A percentile compares a stretch with the other conserved stretches of the same genome.
phyloP scores from a whole-genome alignment of 1,140 invertebrate species.

The Mercenaria mercenaria region DNA sequence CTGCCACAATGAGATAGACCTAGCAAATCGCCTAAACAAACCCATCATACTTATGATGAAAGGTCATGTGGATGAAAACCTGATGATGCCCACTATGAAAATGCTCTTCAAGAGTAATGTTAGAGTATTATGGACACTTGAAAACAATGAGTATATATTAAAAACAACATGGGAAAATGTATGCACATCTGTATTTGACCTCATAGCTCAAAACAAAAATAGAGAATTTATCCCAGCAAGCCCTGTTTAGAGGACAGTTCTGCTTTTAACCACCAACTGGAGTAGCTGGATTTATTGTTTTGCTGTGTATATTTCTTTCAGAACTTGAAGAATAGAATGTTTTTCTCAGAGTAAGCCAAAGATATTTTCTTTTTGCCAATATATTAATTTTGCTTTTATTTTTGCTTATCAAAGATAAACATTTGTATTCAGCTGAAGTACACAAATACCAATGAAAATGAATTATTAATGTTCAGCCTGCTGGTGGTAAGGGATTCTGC shows the following conservation, averaged over 20 bases:
- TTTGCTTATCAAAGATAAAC: too few relatives aligned
- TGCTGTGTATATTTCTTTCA: background rate
- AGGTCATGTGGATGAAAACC: background rate
- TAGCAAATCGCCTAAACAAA: background rate
- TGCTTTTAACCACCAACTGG: background rate
- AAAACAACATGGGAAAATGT: constrained; percentile 32
- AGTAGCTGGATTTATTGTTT: background rate
- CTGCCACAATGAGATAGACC: background rate
- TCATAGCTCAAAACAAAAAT: too few relatives aligned
- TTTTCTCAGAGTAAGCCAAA: too few relatives aligned
- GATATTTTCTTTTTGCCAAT: too few relatives aligned
- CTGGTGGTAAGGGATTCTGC: too few relatives aligned
- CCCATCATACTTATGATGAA: background rate
- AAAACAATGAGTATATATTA: background rate
- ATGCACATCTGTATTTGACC: background rate
- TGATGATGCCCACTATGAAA: background rate
- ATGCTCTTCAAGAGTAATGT: background rate
- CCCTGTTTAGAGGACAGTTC: too few relatives aligned
- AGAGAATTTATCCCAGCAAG: too few relatives aligned
- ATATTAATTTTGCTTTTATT: too few relatives aligned
- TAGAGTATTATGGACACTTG: background rate
- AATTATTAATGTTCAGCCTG: too few relatives aligned
- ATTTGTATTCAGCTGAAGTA: too few relatives aligned
- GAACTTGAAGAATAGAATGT: too few relatives aligned
- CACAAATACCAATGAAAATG: too few relatives aligned